Evolutionary conservation across 2,113 vertebrate genomes (phyloP).

Genomic region (Corynorhinus townsendii): DNA sequence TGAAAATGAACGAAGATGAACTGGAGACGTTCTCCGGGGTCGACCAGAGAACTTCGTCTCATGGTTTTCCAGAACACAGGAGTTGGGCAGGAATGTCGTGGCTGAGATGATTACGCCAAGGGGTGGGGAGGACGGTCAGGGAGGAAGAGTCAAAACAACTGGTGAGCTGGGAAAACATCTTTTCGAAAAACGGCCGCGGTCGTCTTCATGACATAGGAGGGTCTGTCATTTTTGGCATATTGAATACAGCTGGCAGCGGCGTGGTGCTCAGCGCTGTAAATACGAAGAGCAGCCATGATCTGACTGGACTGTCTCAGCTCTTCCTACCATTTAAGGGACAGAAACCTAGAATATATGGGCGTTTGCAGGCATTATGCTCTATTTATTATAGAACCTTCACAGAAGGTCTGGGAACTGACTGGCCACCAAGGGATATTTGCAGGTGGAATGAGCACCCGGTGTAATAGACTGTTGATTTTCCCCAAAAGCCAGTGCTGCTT

Average conservation of each 20-base stretch:
- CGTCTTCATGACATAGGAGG: neutral
- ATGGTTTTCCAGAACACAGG: neutral
- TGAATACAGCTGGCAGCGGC: neutral
- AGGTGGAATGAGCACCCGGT: neutral
- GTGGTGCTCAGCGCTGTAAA: neutral
- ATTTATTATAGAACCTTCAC: neutral
- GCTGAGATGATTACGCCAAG: no score
- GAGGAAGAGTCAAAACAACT: neutral
- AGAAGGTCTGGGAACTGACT: neutral
- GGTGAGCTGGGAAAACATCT: neutral
- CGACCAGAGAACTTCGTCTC: neutral
- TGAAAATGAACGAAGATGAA: neutral
- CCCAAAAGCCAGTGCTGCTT: neutral
- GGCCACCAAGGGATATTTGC: neutral
- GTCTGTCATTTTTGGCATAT: neutral
- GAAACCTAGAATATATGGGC: rapidly evolving
- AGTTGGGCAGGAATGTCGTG: neutral
- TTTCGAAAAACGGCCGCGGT: neutral
- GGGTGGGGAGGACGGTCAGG: neutral
- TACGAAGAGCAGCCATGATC: neutral
- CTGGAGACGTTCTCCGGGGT: neutral
- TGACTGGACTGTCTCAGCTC: neutral
- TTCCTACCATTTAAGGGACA: neutral
- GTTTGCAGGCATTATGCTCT: no score
- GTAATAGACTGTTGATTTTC: neutral